Conservation (phyloP, 1,140 invertebrate species). For the Yoshiicerus persimilis region DNA sequence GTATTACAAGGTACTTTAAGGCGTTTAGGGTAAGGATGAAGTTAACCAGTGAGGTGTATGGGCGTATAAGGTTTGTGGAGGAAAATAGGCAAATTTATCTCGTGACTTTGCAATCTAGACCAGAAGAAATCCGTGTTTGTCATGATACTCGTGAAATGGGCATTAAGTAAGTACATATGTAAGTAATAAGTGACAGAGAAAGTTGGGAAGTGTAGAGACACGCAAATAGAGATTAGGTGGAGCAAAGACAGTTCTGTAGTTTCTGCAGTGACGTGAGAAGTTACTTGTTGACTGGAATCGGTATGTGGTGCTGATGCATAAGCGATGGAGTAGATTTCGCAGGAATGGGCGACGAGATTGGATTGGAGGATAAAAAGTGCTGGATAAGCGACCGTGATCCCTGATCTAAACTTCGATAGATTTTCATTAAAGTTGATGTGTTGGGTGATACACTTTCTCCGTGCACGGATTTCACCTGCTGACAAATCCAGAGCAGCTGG, state of each 20-base stretch:
- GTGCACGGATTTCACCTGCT: background rate
- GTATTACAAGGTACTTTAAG: too few species aligned
- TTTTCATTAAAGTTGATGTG: slow-evolving; percentile 44
- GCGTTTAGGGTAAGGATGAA: too few species aligned
- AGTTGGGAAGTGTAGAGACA: background rate
- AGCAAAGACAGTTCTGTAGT: background rate
- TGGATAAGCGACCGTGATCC: slow-evolving; percentile 19
- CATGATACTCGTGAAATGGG: background rate
- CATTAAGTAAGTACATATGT: too few species aligned
- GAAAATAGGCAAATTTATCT: background rate
- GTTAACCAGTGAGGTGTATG: too few species aligned
- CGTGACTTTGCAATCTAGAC: too few species aligned
- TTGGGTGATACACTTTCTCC: background rate
- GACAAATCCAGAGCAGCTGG: background rate
- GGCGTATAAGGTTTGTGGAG: too few species aligned
- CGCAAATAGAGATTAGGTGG: background rate
- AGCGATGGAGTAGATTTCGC: background rate
- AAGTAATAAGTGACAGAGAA: background rate
- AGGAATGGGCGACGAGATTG: background rate
- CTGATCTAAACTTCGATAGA: slow-evolving; percentile 38
- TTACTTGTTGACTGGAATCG: background rate
- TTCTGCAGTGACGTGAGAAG: background rate
- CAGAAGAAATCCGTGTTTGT: background rate
- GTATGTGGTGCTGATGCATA: background rate
- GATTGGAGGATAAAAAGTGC: background rate